phyloP scores from a whole-genome alignment of 2,113 vertebrate species.

The Indicator indicator region DNA sequence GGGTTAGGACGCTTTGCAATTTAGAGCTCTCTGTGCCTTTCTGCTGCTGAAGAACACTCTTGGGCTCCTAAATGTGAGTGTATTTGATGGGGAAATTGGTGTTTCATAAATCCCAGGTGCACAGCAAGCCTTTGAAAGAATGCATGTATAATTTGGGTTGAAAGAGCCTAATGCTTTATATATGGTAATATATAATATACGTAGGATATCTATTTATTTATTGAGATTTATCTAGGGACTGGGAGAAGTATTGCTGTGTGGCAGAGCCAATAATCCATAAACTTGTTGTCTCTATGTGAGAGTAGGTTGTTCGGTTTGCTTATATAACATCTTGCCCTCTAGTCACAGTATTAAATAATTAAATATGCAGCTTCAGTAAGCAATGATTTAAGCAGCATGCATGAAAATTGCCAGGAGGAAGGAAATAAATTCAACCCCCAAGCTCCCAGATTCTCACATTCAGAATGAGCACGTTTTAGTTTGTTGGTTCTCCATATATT shows the following conservation, averaged over 20 bases:
- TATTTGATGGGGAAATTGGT: background rate
- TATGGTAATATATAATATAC: background rate
- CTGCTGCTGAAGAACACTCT: background rate
- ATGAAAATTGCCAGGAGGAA: constrained; percentile 67
- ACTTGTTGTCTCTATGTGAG: background rate
- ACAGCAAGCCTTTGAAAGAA: constrained; percentile 1
- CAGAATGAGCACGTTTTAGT: constrained; percentile 15
- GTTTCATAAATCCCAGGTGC: background rate
- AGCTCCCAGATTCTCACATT: constrained; percentile 30
- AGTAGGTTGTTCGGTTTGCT: constrained; percentile 13
- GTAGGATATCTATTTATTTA: background rate
- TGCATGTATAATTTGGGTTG: background rate
- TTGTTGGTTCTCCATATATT: constrained; percentile 37
- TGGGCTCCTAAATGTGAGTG: background rate
- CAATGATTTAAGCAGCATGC: constrained; percentile 66
- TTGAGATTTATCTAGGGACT: background rate
- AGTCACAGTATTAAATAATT: constrained; percentile 75
- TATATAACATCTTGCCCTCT: constrained; percentile 64
- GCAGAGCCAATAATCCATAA: constrained; percentile 19
- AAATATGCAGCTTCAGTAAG: constrained; percentile 71
- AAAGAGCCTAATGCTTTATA: background rate
- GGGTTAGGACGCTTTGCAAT: background rate
- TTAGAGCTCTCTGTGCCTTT: background rate
- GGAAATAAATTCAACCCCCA: constrained; percentile 66
- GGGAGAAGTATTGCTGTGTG: background rate